Base-by-base conservation (phyloP, 2,797 vertebrate genomes). In the Okamejei kenojei region DNA sequence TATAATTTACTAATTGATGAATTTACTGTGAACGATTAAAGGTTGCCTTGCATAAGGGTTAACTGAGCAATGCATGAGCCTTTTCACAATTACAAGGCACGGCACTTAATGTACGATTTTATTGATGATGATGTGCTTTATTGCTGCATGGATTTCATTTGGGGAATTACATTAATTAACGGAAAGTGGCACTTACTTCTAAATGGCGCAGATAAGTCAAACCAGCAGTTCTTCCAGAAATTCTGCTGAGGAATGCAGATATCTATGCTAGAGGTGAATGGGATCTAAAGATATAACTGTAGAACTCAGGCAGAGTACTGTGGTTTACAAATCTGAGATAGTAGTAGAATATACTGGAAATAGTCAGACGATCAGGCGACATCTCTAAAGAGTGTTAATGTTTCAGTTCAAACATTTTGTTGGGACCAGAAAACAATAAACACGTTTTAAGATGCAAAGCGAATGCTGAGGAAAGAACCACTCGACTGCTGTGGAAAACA, bases 141-240 rank as follows among this genome's bases (percentile, higher is more conserved):
- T n/a, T 84, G 54, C 54, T 61, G 13, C 81, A 61, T 58, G 58
- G 81, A 84, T 61, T 65, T 35, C 15, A 68, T 74, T 74, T 35
- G 84, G n/a, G 84, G 65, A 88, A 88, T 68, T 32, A 88, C 63
- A 35, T 21, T 88, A 63, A 88, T 65, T n/a, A 88, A 65, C 65
- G n/a, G 82, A 88, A 88, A 65, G 82, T 65, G 61, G 82, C 29
- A 32, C 1, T 65, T 88, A 21, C 63, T 19, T 73, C 17, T 73
- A 73, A 73, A 65, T 88, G 61, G 15, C 65, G 7, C 15, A 65
- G 17, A 65, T 15, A 7, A 65, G n/a, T 19, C 84, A 65, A n/a
- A 19, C 61, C 61, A 68, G 84, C 61, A 65, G 84, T 32, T 65
- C 17, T n/a, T 68, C 29, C 29, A 65, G 84, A 29, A 86, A 17